A percentile compares a stretch with the other conserved stretches of the same genome.
Conservation (phyloP, 2,797 vertebrate genomes). For the Austrolebias charrua region DNA sequence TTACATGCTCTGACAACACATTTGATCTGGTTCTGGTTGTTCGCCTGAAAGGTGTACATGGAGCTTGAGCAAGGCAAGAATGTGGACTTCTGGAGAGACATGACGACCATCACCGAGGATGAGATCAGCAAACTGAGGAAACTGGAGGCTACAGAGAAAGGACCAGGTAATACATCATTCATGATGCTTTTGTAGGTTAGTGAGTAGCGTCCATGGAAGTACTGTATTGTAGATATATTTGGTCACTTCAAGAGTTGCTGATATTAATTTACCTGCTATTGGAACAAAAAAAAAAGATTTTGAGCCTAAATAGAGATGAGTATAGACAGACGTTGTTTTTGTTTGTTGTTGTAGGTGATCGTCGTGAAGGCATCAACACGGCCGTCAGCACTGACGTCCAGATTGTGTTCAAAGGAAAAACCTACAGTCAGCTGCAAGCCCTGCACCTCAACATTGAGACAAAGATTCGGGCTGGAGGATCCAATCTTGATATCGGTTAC, state of each 20-base stretch:
- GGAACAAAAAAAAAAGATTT: not conserved
- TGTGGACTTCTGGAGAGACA: conserved; percentile 97
- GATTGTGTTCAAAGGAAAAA: conserved; percentile 96
- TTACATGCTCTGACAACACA: not conserved
- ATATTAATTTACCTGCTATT: not conserved
- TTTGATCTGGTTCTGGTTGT: not conserved
- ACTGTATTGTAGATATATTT: not conserved
- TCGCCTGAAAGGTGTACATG: conserved; percentile 89
- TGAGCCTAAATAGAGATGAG: not conserved
- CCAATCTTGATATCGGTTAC: conserved; percentile 96
- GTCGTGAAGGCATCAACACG: conserved; percentile 95
- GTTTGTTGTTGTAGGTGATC: conserved; percentile 81
- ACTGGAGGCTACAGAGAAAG: conserved; percentile 92
- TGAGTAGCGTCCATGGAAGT: not conserved
- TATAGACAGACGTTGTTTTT: not conserved
- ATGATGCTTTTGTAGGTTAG: not conserved
- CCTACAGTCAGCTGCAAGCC: conserved; percentile 94
- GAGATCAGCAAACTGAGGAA: conserved; percentile 96
- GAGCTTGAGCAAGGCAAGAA: conserved; percentile 98
- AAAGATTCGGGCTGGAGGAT: conserved; percentile 91
- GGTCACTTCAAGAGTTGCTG: not conserved
- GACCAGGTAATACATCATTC: conserved; percentile 73
- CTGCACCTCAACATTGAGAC: conserved; percentile 92
- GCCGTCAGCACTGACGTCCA: conserved; percentile 95
- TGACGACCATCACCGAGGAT: conserved; percentile 97